Base-by-base conservation (phyloP, 2,113 vertebrate species). In the Cromileptes altivelis region DNA sequence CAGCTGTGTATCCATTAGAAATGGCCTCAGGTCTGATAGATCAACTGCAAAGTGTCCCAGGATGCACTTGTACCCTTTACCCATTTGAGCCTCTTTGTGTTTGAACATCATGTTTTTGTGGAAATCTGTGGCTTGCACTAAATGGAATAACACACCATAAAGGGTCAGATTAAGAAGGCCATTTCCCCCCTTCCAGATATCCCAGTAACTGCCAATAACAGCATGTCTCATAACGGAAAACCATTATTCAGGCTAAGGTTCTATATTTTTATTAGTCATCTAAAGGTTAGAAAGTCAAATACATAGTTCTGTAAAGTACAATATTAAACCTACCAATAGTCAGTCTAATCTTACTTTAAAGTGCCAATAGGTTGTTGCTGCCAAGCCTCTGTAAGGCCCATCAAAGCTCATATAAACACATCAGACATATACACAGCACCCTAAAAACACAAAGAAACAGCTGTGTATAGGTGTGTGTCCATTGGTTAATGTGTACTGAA, bases 331-430 rank as follows among this genome's bases (percentile, higher is more conserved):
- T 62, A 65, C n/a, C 45, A 7, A 57, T 40, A 45, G n/a, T 27
- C 1, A 6, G 49, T 40, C 40, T 57, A 70, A 68, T 77, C 27
- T 37, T 56, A 23, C 62, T 74, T 13, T 57, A 49, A 74, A 70
- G n/a, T 70, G 67, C 18, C 2, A 2, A 11, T 67, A 25, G n/a
- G 12, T 4, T 75, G n/a, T 19, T 74, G 67, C 60, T 89, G 75
- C 78, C 69, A 83, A 78, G 40, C 33, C 78, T 60, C 64, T 84
- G 40, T 4, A 63, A 77, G 61, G 56, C 33, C 70, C 49, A 75
- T 71, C 56, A 60, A 78, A 82, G 71, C 69, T 76, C 60, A 47
- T 64, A 70, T 86, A 87, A 87, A 85, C 81, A 81, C 76, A 81
- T 72, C 60, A 87, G 77, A 81, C 80, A 81, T 65, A 76, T 63